Evolutionary conservation across 2,797 vertebrate genomes (phyloP), one percentile per base, ranked within the genome.

Genomic region (Crenichthys baileyi): DNA sequence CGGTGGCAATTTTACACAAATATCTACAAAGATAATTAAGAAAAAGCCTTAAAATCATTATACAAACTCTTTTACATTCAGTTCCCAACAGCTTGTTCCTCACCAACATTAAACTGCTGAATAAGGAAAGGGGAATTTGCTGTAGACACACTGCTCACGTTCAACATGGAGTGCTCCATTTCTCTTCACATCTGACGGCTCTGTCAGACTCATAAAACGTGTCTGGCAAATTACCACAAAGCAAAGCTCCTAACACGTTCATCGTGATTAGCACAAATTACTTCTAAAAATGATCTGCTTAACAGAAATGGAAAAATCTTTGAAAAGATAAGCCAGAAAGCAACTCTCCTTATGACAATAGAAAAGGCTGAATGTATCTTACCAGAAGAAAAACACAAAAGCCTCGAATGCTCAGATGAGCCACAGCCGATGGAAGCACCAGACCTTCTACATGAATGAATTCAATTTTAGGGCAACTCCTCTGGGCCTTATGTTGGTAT

Each of bases 181-280:
- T 84, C 73, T 76, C 79, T 84, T 81, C 79, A 48, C 81, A 78
- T 81, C 13, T 78, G 78, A 89, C 20, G 76, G 51, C 75, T 85
- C 84, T 76, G 73, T 81, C 81, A 85, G 79, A 83, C 70, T 73
- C 58, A 56, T 67, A 55, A 85, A 89, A 81, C 16, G 53, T 65
- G 74, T 60, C 74, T 82, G 72, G 13, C 13, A 24, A 70, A 78
- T 61, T 83, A 58, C 65, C 5, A 41, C 61, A 20, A 63, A 79
- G 84, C 75, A 79, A 85, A 46, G 58, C 76, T 81, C 68, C 26
- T 46, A 74, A 83, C 77, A 85, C 44, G 51, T 41, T 67, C 76
- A 55, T 56, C 79, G 71, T 75, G 67, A 87, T 83, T 75, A 70
- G 36, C 85, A 87, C 79, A 85, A 85, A 88, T 89, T 78, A 83